phyloP scores from a whole-genome alignment of 2,888 invertebrate species.

The Eupithecia dodoneata region DNA sequence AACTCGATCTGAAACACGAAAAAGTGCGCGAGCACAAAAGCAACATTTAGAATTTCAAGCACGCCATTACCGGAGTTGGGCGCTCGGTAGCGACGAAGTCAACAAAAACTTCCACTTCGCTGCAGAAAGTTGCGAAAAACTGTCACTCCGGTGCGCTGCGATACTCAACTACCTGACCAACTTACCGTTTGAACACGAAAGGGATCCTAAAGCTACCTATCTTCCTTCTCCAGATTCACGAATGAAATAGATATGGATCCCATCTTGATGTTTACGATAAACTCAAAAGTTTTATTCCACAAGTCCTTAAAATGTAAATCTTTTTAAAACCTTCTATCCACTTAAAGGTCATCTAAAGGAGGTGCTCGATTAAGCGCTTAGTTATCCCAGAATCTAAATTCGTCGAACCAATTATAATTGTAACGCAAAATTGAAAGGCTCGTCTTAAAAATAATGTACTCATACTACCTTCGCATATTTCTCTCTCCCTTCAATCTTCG shows the following conservation, averaged over 20 bases:
- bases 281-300: neutral
- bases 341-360: neutral
- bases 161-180: neutral
- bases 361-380: neutral
- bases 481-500: neutral
- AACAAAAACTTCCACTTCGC: constrained; percentile 46
- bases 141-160: constrained; percentile 16
- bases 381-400: neutral
- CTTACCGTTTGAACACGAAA: constrained; percentile 3
- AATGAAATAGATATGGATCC: neutral
- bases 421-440: neutral
- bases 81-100: constrained; percentile 40
- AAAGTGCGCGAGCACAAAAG: constrained; percentile 47
- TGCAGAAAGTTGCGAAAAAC: constrained; percentile 30
- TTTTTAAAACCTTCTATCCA: neutral
- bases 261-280: neutral
- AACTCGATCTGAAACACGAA: constrained; percentile 47
- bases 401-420: neutral
- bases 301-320: neutral
- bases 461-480: neutral
- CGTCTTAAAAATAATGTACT: neutral
- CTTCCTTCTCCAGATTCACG: neutral
- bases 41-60: constrained; percentile 56
- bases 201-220: neutral
- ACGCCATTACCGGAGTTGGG: constrained; percentile 49